Base-by-base conservation (phyloP, 1,140 invertebrate species). In the Mercenaria mercenaria region DNA sequence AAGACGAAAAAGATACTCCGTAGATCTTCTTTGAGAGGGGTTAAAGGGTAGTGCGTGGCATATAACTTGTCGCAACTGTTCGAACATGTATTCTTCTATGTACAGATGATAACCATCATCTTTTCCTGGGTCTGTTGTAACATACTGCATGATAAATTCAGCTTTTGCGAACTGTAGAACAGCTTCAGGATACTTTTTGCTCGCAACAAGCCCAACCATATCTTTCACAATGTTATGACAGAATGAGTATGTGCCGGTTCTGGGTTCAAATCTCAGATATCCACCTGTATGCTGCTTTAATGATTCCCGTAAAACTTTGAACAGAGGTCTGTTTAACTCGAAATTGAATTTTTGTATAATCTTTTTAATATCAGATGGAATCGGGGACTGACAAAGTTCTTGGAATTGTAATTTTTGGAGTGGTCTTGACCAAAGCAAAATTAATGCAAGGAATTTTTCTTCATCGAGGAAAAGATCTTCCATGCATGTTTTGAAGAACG, bases 171-270 rank as follows among this genome's bases (percentile, higher is more conserved):
- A 39, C 15, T 37, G 4, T 52, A 61, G 11, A 39, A 69, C n/a
- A 11, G 23, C 8, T 20, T 85, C 64, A 26, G 43, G 39, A 47
- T 41, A 37, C 13, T 83, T 15, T 20, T 83, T 32, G 18, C 67
- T 41, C 50, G 41, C n/a, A 50, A 85, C 83, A 10, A 85, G 26
- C 1, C 83, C 83, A 50, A 85, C 83, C 64, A 85, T 69, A 39
- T 85, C 83, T 13, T n/a, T n/a, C n/a, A n/a, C n/a, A n/a, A n/a
- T n/a, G n/a, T n/a, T n/a, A n/a, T n/a, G n/a, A n/a, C n/a, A n/a
- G 20, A 13, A 52, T 52, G 41, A 74, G 13, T 37, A 37, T 76
- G 37, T 85, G 83, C 29, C 67, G 37, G 34, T 50, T 52, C 83
- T 10, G 67, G 37, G 20, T 84, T 47, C 20, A 47, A 15, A 34